Base-by-base conservation (phyloP, 2,797 vertebrate genomes). In the Loris lydekkerianus region DNA sequence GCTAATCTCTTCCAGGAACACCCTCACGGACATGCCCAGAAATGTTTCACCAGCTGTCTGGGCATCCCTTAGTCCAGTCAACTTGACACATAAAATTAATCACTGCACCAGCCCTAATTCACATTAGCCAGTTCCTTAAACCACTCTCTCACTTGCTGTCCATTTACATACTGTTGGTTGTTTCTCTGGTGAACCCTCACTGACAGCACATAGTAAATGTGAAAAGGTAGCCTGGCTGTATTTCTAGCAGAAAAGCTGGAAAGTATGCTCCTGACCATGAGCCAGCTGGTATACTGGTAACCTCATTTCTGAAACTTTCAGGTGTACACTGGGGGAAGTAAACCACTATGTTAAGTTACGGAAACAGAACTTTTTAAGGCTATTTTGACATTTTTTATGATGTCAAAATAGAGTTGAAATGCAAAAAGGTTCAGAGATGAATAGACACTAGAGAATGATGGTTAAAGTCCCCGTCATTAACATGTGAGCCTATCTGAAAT, bases 351-450 rank as follows among this genome's bases (percentile, higher is more conserved):
- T 34, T 67, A 46, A 6, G 34, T 77, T 82, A 63, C 5, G 91
- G 89, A 92, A 91, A 67, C 65, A 80, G 77, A 89, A 7, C 60
- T 93, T 69, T 20, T 29, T 93, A 67, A 40, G 61, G 34, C 15
- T 67, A 7, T 85, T 82, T 85, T 73, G 67, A 91, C 94, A 86
- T 61, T 69, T 63, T 86, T 93, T 89, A 61, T 80, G 27, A 21
- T 15, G 31, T 86, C 34, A 85, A 91, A 61, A 18, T 17, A 60
- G 29, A 60, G 29, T 58, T 46, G 34, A 69, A 83, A 18, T 53
- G 20, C 78, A 89, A 60, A 2, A 53, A 92, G 31, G 58, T 65
- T 53, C 6, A 27, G 75, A 72, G 23, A 69, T 58, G 65, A 91
- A 76, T 15, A 60, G n/a, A 83, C 8, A 69, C 37, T 87, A 73